A percentile compares a stretch with the other conserved stretches of the same genome.
phyloP scores from a whole-genome alignment of 2,888 invertebrate species.

The Drosophila greeni region DNA sequence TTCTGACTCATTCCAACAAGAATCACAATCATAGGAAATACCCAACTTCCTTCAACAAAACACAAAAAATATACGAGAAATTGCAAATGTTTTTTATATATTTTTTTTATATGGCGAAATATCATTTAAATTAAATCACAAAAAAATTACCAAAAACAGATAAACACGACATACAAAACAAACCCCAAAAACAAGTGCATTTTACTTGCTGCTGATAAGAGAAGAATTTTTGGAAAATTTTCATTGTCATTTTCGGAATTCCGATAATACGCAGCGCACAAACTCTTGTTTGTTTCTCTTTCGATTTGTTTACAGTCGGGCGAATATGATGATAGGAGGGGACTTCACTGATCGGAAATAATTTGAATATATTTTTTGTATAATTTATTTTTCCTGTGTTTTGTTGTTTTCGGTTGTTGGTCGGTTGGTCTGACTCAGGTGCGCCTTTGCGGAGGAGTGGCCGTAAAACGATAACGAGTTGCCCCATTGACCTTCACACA shows the following conservation, averaged over 20 bases:
- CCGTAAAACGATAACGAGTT: slow-evolving; percentile 20
- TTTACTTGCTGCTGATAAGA: slow-evolving; percentile 18
- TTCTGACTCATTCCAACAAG: slow-evolving; percentile 16
- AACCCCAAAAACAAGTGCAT: slow-evolving; percentile 8
- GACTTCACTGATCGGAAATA: slow-evolving; percentile 16
- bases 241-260: slow-evolving; percentile 27
- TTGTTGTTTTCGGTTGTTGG: neutral
- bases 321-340: slow-evolving; percentile 3
- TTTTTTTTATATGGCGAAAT: slow-evolving; percentile 7
- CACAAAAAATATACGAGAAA: neutral
- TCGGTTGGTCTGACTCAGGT: slow-evolving; percentile 6
- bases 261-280: slow-evolving; percentile 25
- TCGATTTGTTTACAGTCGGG: slow-evolving; percentile 16
- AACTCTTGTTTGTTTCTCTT: slow-evolving; percentile 29
- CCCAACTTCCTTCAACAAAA: slow-evolving; percentile 14
- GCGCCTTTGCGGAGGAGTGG: slow-evolving; percentile 26
- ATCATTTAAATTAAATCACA: slow-evolving; percentile 16
- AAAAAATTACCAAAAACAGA: neutral
- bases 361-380: slow-evolving; percentile 21
- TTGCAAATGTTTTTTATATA: slow-evolving; percentile 2
- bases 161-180: slow-evolving; percentile 10
- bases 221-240: slow-evolving; percentile 33
- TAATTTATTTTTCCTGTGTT: neutral
- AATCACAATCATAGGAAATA: slow-evolving; percentile 22
- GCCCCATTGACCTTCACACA: slow-evolving; percentile 27